Evolutionary conservation across 2,797 vertebrate genomes (phyloP), one percentile per base, ranked within the genome.

Genomic region (Channallabes apus): DNA sequence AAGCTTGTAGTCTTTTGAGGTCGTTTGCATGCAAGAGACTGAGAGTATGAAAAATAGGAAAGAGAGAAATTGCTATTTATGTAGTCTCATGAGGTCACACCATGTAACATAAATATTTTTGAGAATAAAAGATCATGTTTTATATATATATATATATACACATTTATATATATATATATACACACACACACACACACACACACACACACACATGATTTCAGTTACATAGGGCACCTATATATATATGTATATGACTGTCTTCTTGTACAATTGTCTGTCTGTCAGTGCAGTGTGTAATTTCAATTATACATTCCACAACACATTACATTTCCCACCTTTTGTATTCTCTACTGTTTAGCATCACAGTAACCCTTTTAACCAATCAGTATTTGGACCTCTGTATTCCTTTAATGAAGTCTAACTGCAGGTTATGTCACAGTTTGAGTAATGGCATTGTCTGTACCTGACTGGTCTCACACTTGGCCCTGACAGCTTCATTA

Each of bases 401-500:
- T 65, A 77, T 86, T 81, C 27, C 94, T 92, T 93, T 95, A 94
- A 95, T 93, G 93, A 95, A 95, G 91, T 94, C 93, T 92, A 94
- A 95, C 93, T 93, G 93, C 91, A 94, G 93, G 90, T 94, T 92
- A 93, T 93, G 79, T 94, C 94, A 92, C 93, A 89, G 76, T 90
- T 92, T 96, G 94, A 96, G 94, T 96, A 95, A 96, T 95, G 94
- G 82, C 75, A 93, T 89, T 92, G 93, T 94, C 93, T 94, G 91
- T 85, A 93, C 91, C 92, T 95, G 94, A 94, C 93, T 93, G 91
- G 93, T 94, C 93, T 88, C 95, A 94, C 94, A 94, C 94, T 94
- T 93, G 92, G 93, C 91, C 92, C 91, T 93, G 95, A 96, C 95
- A 95, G 94, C 93, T 95, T 94, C 95, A 96, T 96, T 96, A 96